A percentile compares a stretch with the other conserved stretches of the same genome.
These are phyloP conservation scores for Chalcis sispes DNA, from an alignment of 2,888 invertebrate species.

Conservation along the genomic window DNA sequence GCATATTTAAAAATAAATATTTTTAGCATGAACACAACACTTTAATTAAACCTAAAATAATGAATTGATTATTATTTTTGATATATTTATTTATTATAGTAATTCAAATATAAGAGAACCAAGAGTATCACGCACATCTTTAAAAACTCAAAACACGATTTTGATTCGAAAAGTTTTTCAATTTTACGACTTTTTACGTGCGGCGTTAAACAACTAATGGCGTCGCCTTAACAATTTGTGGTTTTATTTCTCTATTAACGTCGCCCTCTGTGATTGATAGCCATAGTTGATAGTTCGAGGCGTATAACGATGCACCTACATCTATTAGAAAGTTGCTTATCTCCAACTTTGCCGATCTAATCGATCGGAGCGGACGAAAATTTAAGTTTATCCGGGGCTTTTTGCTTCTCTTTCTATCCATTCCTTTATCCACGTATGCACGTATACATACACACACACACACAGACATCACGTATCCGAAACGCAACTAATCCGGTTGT, in stretches of 20 bases:
- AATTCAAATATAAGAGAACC: too few species aligned
- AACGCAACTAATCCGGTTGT: too few species aligned
- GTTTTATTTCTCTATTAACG: conserved; percentile 43
- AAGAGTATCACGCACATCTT: too few species aligned
- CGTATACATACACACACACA: background rate
- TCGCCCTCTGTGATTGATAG: conserved; percentile 28
- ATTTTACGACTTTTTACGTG: background rate
- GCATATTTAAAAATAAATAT: too few species aligned
- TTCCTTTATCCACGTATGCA: background rate
- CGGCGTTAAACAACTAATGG: background rate
- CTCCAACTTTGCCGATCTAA: conserved; percentile 1
- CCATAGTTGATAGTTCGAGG: conserved; percentile 15
- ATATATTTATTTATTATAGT: too few species aligned
- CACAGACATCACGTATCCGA: background rate
- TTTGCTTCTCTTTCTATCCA: background rate
- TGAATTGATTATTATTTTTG: too few species aligned
- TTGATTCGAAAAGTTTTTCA: conserved; percentile 13
- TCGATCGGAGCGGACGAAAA: background rate
- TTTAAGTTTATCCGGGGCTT: background rate
- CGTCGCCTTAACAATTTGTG: conserved; percentile 28
- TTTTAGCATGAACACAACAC: too few species aligned
- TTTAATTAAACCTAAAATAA: too few species aligned
- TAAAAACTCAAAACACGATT: background rate
- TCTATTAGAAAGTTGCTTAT: conserved; percentile 8
- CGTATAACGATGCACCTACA: conserved; percentile 6